A percentile compares a stretch with the other conserved stretches of the same genome.
These are phyloP conservation scores for Troilus luridus DNA, from an alignment of 2,888 invertebrate species.

Conservation along the genomic window DNA sequence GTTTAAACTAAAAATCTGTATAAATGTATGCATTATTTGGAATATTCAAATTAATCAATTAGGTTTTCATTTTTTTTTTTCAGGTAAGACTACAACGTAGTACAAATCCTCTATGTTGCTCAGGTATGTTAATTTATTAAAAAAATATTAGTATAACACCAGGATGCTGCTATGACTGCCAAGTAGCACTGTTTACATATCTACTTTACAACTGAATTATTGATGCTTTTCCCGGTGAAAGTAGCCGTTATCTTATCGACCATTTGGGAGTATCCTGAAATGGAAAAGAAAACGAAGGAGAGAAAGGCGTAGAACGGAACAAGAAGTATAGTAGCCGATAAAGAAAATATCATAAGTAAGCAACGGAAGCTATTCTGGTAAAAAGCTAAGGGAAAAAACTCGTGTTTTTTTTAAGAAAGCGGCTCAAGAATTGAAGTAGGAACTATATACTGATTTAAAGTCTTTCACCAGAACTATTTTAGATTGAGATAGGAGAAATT, in stretches of 20 bases:
- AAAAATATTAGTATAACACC: neutral
- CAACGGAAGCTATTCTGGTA: neutral
- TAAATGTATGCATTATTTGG: no score
- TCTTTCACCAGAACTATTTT: slow-evolving; percentile 3
- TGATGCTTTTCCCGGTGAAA: neutral
- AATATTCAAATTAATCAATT: no score
- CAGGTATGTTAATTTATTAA: neutral
- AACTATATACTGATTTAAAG: slow-evolving; percentile 13
- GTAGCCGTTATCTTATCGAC: neutral
- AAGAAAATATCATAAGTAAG: slow-evolving; percentile 15
- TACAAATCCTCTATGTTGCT: neutral
- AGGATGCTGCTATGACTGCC: neutral
- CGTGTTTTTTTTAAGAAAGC: neutral
- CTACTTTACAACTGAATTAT: neutral
- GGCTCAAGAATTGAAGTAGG: neutral
- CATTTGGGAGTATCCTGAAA: neutral
- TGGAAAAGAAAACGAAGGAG: neutral
- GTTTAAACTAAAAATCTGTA: no score
- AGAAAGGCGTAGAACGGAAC: neutral
- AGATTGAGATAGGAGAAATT: neutral
- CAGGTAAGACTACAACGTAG: neutral
- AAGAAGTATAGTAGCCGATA: slow-evolving; percentile 10
- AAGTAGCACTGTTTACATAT: neutral
- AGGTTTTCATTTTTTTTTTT: neutral
- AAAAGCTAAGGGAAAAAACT: neutral